These are phyloP conservation scores for Agriotes lineatus DNA, from an alignment of 2,888 invertebrate species.

Conservation along the genomic window DNA sequence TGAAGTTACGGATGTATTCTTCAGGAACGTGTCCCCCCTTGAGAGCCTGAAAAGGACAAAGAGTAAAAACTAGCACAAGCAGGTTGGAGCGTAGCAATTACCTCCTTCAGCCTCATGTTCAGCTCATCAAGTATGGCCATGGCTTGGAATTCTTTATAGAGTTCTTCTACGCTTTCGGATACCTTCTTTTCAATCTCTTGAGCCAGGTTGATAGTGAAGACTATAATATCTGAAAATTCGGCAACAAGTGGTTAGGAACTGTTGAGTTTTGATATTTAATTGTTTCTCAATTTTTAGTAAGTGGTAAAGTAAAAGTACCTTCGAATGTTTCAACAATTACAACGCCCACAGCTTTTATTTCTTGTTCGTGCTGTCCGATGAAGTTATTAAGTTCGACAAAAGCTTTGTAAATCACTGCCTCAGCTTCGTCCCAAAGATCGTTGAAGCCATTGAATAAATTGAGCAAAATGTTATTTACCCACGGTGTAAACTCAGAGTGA, in stretches of 20 bases:
- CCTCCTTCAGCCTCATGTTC: background rate
- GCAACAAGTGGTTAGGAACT: too few species aligned
- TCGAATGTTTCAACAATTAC: background rate
- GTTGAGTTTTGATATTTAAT: too few species aligned
- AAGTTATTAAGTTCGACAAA: background rate
- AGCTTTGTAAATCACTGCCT: background rate
- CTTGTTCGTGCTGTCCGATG: background rate
- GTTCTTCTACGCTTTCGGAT: background rate
- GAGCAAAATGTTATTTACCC: too few species aligned
- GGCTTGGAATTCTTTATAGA: background rate
- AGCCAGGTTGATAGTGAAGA: background rate
- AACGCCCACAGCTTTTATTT: background rate
- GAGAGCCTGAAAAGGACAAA: too few species aligned
- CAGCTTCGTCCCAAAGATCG: too few species aligned
- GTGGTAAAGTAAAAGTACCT: too few species aligned
- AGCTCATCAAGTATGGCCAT: background rate
- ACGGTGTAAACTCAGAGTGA: background rate
- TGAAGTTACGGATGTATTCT: background rate
- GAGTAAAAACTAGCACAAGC: too few species aligned
- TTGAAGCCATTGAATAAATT: too few species aligned
- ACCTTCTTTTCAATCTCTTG: background rate
- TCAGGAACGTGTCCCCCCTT: background rate
- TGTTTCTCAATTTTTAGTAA: too few species aligned
- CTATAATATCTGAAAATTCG: background rate
- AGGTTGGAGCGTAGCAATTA: too few species aligned